These are phyloP conservation scores for Microcebus jonahi DNA, from an alignment of 2,113 vertebrate genomes.

Conservation along the genomic window DNA sequence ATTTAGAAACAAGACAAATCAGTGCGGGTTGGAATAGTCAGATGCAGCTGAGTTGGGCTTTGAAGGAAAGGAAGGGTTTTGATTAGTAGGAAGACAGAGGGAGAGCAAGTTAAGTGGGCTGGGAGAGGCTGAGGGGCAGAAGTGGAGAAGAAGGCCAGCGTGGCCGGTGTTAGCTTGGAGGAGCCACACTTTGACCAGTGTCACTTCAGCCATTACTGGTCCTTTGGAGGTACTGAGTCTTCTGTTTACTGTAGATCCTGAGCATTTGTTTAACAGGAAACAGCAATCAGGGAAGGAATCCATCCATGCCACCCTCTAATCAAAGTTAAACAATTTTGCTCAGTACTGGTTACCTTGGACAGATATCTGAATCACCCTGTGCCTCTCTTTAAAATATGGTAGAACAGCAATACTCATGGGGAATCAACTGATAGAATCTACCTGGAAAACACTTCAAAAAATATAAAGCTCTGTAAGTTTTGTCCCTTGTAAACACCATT, in stretches of 20 bases:
- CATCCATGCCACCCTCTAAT: neutral
- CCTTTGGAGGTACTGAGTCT: neutral
- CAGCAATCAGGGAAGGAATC: neutral
- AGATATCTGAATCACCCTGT: conserved; percentile 30
- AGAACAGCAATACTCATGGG: neutral
- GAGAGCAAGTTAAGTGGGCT: neutral
- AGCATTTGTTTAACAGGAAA: conserved; percentile 9
- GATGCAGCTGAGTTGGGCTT: neutral
- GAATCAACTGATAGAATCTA: neutral
- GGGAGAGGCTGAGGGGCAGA: neutral
- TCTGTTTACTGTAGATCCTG: neutral
- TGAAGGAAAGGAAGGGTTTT: neutral
- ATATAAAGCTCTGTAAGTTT: neutral
- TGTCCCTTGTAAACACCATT: neutral
- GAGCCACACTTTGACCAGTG: neutral
- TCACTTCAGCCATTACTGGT: neutral
- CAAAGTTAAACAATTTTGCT: conserved; percentile 43
- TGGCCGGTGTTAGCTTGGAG: neutral
- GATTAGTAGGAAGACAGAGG: neutral
- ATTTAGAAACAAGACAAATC: conserved; percentile 39
- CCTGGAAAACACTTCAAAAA: conserved; percentile 17
- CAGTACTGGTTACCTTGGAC: neutral
- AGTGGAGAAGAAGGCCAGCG: neutral
- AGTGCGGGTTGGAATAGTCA: neutral
- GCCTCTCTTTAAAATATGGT: conserved; percentile 48